Conservation (phyloP, 2,113 vertebrate genomes). For the Urocolius indicus region DNA sequence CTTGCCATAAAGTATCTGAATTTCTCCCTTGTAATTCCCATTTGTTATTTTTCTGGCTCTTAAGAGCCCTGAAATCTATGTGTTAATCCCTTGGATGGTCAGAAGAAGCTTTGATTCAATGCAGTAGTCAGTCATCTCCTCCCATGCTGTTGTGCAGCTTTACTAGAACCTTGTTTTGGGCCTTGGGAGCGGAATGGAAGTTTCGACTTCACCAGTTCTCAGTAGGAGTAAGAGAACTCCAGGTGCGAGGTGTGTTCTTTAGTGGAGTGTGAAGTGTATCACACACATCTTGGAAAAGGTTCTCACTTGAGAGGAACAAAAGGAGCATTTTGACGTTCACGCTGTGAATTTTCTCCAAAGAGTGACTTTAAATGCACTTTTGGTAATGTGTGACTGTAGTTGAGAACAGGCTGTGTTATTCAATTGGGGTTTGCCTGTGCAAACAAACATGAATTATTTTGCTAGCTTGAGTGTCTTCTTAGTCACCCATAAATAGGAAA, state of each 20-base stretch:
- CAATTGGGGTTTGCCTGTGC: slow-evolving; percentile 18
- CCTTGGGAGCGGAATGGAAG: not conserved
- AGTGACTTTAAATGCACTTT: not conserved
- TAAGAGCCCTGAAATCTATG: not conserved
- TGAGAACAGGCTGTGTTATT: not conserved
- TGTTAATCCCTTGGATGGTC: not conserved
- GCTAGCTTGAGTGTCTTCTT: slow-evolving; percentile 40
- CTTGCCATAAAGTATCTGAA: not conserved
- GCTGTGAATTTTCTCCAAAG: slow-evolving; percentile 8
- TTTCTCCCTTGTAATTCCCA: not conserved
- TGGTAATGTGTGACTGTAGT: not conserved
- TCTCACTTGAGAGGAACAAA: not conserved
- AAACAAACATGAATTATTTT: slow-evolving; percentile 54
- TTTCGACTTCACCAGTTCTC: not conserved
- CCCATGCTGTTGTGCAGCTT: not conserved
- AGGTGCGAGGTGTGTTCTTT: not conserved
- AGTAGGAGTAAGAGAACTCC: not conserved
- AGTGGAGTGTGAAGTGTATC: not conserved
- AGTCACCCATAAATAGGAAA: slow-evolving; percentile 38
- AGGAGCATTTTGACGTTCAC: not conserved
- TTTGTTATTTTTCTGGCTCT: not conserved
- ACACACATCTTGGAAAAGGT: not conserved
- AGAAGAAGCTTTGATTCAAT: not conserved
- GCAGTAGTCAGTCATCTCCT: not conserved
- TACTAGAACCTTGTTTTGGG: not conserved